Percentiles rank a stretch among this genome's conserved stretches.
These are phyloP conservation scores for Neodiprion pinetum DNA, from an alignment of 1,140 invertebrate genomes.

Conservation along the genomic window DNA sequence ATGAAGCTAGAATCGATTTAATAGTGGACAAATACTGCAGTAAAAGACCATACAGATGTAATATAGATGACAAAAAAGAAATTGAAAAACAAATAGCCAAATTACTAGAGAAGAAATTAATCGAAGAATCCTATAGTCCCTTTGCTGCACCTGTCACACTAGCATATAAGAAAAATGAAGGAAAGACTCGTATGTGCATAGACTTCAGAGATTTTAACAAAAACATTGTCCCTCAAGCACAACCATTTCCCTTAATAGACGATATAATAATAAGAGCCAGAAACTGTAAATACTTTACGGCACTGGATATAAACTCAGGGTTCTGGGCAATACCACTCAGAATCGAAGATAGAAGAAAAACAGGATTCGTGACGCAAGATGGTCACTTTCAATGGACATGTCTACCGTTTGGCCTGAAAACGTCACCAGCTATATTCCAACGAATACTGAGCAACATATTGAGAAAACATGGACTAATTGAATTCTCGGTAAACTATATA, in stretches of 20 bases:
- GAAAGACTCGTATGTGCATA: conserved; percentile 42
- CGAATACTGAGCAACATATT: conserved; percentile 31
- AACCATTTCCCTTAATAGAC: conserved; percentile 48
- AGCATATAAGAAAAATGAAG: no score
- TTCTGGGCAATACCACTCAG: conserved; percentile 47
- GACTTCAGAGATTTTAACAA: conserved; percentile 51
- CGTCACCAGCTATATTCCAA: conserved; percentile 37
- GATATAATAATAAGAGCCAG: conserved; percentile 41
- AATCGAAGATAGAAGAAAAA: conserved; percentile 28
- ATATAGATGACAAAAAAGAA: conserved; percentile 47
- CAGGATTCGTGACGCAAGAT: conserved; percentile 32
- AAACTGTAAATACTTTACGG: conserved; percentile 43
- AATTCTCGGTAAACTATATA: conserved; percentile 29
- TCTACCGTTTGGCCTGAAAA: conserved; percentile 34
- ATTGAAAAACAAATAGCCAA: conserved; percentile 47
- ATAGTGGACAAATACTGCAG: conserved; percentile 46
- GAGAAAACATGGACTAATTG: conserved; percentile 24
- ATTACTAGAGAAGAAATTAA: conserved; percentile 45
- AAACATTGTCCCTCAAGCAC: conserved; percentile 43
- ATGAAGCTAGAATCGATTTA: conserved; percentile 45
- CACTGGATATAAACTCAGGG: conserved; percentile 47
- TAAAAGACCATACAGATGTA: conserved; percentile 49
- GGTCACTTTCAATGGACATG: conserved; percentile 34
- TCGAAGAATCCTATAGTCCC: conserved; percentile 50
- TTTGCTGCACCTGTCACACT: conserved; percentile 40